A percentile compares a stretch with the other conserved stretches of the same genome.
Evolutionary conservation across 2,888 invertebrate genomes (phyloP).

Genomic region (Diogma glabrata): DNA sequence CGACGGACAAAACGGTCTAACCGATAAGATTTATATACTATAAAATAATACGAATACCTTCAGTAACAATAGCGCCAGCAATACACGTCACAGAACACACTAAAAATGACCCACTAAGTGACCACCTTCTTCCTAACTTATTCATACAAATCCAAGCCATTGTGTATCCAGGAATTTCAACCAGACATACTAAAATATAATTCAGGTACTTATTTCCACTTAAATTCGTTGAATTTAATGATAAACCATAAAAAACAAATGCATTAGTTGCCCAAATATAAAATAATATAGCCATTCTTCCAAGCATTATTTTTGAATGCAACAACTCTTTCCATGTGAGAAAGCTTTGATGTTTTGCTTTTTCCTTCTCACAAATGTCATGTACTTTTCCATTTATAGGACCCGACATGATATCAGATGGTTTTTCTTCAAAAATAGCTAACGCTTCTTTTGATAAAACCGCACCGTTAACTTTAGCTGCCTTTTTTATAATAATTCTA

Average conservation of each 20-base stretch:
- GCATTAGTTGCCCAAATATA: slow-evolving; percentile 50
- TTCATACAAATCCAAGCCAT: slow-evolving; percentile 39
- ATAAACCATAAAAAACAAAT: slow-evolving; percentile 56
- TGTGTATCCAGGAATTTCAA: slow-evolving; percentile 49
- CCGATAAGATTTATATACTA: no score
- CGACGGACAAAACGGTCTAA: no score
- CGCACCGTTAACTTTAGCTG: slow-evolving; percentile 44
- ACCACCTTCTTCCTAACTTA: slow-evolving; percentile 40
- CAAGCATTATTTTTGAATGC: slow-evolving; percentile 35
- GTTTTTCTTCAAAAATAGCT: slow-evolving; percentile 31
- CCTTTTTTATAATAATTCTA: slow-evolving; percentile 41
- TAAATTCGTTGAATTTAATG: slow-evolving; percentile 51
- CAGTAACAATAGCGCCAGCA: slow-evolving; percentile 41
- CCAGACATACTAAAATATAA: slow-evolving; percentile 47
- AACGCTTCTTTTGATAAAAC: slow-evolving; percentile 37
- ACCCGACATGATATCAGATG: not conserved
- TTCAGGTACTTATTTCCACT: slow-evolving; percentile 57
- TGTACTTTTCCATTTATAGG: no score
- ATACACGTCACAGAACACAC: slow-evolving; percentile 43
- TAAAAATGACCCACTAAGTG: slow-evolving; percentile 41
- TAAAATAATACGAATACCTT: slow-evolving; percentile 36
- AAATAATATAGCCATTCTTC: slow-evolving; percentile 37
- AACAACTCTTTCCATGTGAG: slow-evolving; percentile 37
- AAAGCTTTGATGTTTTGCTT: slow-evolving; percentile 29
- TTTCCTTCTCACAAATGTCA: slow-evolving; percentile 12